A percentile compares a stretch with the other conserved stretches of the same genome.
Conservation (phyloP, 2,113 vertebrate genomes). For the Ammospiza nelsoni region DNA sequence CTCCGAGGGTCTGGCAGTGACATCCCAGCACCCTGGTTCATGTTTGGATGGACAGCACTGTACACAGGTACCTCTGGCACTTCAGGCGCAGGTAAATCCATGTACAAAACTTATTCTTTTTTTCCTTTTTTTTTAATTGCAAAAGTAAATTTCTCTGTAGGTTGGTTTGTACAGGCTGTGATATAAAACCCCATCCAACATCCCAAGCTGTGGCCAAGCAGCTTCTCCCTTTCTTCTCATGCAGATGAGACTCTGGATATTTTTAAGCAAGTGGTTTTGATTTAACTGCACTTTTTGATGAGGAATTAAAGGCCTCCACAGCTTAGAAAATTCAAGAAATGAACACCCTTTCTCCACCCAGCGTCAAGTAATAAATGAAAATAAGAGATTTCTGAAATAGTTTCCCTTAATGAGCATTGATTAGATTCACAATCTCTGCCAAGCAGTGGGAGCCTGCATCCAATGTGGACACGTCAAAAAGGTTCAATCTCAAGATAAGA, state of each 20-base stretch:
- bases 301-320: not conserved
- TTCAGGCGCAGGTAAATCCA: not conserved
- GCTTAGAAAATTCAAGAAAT: not conserved
- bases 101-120: not conserved
- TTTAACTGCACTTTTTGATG: not conserved
- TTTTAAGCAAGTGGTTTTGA: not conserved
- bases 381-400: not conserved
- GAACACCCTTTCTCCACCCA: fast-evolving
- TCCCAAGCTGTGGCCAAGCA: not conserved
- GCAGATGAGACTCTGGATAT: not conserved
- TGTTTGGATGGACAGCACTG: fast-evolving
- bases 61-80: not conserved
- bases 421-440: not conserved
- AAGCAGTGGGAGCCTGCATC: not conserved
- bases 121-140: not conserved
- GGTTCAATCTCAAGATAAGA: not conserved
- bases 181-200: fast-evolving
- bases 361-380: not conserved
- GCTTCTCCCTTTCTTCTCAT: not conserved
- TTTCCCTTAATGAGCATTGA: not conserved
- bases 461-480: fast-evolving
- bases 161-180: not conserved
- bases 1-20: fast-evolving
- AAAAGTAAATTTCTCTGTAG: fast-evolving
- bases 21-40: not conserved